phyloP scores from a whole-genome alignment of 2,888 invertebrate species.

The Phengaris arion region DNA sequence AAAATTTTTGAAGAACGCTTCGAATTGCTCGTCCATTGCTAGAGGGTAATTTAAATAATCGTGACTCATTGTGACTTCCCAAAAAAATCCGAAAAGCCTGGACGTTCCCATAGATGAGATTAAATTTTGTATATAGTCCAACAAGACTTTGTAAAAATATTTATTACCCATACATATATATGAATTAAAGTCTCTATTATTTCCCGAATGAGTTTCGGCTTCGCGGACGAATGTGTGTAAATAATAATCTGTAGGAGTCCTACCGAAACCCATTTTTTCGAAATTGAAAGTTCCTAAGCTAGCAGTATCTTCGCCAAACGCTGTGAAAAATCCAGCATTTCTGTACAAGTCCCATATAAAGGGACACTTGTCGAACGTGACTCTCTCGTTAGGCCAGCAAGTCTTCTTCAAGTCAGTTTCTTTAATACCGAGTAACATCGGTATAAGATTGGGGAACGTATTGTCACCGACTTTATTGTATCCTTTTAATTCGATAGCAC shows the following conservation, averaged over 20 bases:
- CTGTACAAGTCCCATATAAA: slow-evolving; percentile 92
- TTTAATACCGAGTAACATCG: slow-evolving; percentile 86
- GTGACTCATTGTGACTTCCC: slow-evolving; percentile 91
- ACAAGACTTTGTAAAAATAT: slow-evolving; percentile 83
- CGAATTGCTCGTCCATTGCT: slow-evolving; percentile 84
- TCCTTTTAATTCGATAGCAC: slow-evolving; percentile 88
- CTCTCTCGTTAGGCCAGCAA: slow-evolving; percentile 81
- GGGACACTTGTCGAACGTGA: slow-evolving; percentile 87
- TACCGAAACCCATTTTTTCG: slow-evolving; percentile 85
- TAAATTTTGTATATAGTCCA: slow-evolving; percentile 85
- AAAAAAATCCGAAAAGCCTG: slow-evolving; percentile 89
- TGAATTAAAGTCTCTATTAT: slow-evolving; percentile 81
- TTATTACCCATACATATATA: slow-evolving; percentile 85
- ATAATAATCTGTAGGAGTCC: slow-evolving; percentile 92
- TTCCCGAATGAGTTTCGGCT: slow-evolving; percentile 83
- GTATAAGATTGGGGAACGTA: slow-evolving; percentile 93
- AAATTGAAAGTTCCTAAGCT: slow-evolving; percentile 90
- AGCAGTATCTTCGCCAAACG: slow-evolving; percentile 91
- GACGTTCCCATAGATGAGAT: slow-evolving; percentile 77
- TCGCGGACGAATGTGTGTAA: slow-evolving; percentile 86
- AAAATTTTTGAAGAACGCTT: slow-evolving; percentile 78
- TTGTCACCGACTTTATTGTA: slow-evolving; percentile 97
- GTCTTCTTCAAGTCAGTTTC: slow-evolving; percentile 81
- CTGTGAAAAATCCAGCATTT: slow-evolving; percentile 85
- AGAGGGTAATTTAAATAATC: slow-evolving; percentile 90